Conservation (phyloP, 2,113 vertebrate genomes). For the Taurulus bubalis region DNA sequence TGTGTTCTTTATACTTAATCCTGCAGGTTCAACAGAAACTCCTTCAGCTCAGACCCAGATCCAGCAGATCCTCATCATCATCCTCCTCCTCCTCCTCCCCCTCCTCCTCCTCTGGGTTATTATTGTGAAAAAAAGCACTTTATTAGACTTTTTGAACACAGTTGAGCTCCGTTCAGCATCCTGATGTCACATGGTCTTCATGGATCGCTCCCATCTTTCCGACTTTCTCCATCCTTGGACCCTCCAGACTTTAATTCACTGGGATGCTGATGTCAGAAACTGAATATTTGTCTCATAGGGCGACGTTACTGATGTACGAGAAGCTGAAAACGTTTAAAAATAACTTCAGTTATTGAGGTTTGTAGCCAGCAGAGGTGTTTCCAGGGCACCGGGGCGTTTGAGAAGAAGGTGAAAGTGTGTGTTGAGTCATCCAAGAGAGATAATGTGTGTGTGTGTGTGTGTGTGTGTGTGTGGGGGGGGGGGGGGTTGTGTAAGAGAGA, state of each 20-base stretch:
- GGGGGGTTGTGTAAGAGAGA: too few relatives aligned
- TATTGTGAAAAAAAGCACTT: too few relatives aligned
- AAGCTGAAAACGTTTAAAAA: constrained; percentile 16
- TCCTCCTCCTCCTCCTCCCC: too few relatives aligned
- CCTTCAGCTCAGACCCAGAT: too few relatives aligned
- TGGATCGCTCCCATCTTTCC: not conserved
- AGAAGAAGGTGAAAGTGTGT: constrained; percentile 57
- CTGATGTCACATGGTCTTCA: not conserved
- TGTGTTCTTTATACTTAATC: too few relatives aligned
- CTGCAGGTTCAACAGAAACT: too few relatives aligned
- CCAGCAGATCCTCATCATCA: too few relatives aligned
- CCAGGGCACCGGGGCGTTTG: constrained; percentile 26
- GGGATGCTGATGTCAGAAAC: not conserved
- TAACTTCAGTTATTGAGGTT: constrained; percentile 16
- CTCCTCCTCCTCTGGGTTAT: too few relatives aligned
- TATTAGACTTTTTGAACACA: too few relatives aligned
- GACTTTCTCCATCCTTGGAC: too few relatives aligned
- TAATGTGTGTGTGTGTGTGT: not conserved
- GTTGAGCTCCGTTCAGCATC: too few relatives aligned
- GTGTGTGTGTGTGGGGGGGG: constrained; percentile 33
- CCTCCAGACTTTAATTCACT: not conserved
- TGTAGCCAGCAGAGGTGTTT: constrained; percentile 29
- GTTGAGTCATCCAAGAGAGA: constrained; percentile 41
- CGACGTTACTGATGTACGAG: not conserved
- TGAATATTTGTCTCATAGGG: not conserved